A percentile compares a stretch with the other conserved stretches of the same genome.
phyloP scores from a whole-genome alignment of 1,140 invertebrate species.

The Drosophila lacertosa region DNA sequence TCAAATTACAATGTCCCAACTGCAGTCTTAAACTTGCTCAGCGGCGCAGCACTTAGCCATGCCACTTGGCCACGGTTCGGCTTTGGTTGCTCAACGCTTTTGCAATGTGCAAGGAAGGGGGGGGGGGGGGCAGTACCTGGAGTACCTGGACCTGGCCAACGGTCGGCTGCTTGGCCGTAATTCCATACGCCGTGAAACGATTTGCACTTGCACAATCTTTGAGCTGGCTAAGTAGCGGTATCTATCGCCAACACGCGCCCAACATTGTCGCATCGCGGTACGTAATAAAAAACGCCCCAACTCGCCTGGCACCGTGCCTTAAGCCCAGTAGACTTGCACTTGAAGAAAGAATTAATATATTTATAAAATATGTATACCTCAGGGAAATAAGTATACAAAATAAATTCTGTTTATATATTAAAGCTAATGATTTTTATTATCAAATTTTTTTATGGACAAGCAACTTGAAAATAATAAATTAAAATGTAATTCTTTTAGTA shows the following conservation, averaged over 20 bases:
- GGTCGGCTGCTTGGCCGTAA: slow-evolving; percentile 41
- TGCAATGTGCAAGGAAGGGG: too few relatives aligned
- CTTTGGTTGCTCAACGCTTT: slow-evolving; percentile 1
- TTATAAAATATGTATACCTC: too few relatives aligned
- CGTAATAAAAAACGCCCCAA: slow-evolving; percentile 60
- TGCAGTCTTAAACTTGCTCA: slow-evolving; percentile 2
- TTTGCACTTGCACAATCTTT: slow-evolving; percentile 68
- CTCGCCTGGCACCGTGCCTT: slow-evolving; percentile 41
- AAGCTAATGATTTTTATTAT: too few relatives aligned
- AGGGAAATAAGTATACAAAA: too few relatives aligned
- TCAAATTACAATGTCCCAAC: slow-evolving; percentile 65
- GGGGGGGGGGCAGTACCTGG: too few relatives aligned
- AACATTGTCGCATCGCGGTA: slow-evolving; percentile 68
- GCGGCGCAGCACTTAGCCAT: slow-evolving; percentile 4
- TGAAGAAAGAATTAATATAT: too few relatives aligned
- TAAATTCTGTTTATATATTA: too few relatives aligned
- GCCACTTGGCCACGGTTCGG: background rate
- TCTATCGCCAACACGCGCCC: slow-evolving; percentile 64
- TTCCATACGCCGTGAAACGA: slow-evolving; percentile 70
- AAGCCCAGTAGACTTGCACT: too few relatives aligned
- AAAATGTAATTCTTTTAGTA: too few relatives aligned
- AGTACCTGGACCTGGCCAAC: too few relatives aligned
- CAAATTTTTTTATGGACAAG: too few relatives aligned
- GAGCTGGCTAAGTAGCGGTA: slow-evolving; percentile 68
- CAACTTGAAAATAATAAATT: too few relatives aligned